Percentiles rank a stretch among this genome's conserved stretches.
These are phyloP conservation scores for Cygnus olor DNA, from an alignment of 2,797 vertebrate species.

Conservation along the genomic window DNA sequence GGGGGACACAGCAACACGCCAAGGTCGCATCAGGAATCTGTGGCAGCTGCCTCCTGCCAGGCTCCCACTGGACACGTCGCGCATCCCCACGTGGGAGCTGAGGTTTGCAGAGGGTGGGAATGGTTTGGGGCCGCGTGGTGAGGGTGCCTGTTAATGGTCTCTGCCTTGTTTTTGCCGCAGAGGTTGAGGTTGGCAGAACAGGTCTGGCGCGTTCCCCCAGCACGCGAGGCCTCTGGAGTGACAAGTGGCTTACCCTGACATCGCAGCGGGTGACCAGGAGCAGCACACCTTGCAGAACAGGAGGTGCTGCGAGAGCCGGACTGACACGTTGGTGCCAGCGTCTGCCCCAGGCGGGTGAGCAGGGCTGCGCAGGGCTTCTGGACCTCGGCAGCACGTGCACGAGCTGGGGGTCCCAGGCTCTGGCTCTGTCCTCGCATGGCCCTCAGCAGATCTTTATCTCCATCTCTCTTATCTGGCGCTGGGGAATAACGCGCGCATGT, in stretches of 20 bases:
- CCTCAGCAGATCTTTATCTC: background rate
- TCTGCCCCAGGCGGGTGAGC: background rate
- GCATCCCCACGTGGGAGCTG: background rate
- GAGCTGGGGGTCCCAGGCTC: background rate
- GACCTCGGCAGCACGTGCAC: accelerated
- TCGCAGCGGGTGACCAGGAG: background rate
- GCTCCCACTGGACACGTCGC: accelerated
- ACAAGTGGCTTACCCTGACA: accelerated
- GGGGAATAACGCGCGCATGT: accelerated
- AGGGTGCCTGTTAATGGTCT: background rate
- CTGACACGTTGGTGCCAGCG: accelerated
- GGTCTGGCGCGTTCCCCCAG: accelerated
- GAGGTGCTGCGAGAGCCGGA: accelerated
- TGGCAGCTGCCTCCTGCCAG: background rate
- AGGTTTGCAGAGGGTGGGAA: background rate
- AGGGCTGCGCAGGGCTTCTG: accelerated
- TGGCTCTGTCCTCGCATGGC: accelerated
- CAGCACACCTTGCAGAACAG: accelerated
- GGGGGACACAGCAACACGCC: accelerated
- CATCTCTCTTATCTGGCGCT: background rate
- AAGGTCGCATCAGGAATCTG: background rate
- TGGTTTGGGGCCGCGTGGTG: background rate
- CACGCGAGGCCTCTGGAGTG: background rate
- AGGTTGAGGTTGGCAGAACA: background rate
- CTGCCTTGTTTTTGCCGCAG: background rate